Evolutionary conservation across 1,140 invertebrate genomes (phyloP).

Genomic region (Carposina sasakii): DNA sequence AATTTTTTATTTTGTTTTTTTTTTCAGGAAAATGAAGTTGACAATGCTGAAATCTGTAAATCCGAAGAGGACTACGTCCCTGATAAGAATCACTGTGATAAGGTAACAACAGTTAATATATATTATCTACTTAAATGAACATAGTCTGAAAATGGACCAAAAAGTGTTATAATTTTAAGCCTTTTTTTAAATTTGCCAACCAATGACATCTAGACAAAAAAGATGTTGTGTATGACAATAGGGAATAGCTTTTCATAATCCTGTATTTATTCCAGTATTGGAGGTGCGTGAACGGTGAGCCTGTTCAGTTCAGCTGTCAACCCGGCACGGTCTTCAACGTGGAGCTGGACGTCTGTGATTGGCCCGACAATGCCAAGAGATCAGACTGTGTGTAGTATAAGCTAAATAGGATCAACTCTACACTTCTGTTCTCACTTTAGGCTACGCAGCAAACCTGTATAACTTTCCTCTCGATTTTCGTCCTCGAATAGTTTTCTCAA

Average conservation of each 20-base stretch:
- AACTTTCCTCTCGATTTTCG: no score
- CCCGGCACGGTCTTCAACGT: conserved; percentile 83
- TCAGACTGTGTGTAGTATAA: no score
- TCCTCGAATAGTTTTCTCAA: no score
- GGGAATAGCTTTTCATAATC: background rate
- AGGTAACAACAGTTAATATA: conserved; percentile 30
- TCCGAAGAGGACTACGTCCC: conserved; percentile 77
- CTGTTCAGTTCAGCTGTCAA: conserved; percentile 80
- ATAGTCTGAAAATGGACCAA: background rate
- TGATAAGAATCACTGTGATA: conserved; percentile 72
- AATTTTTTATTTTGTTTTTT: no score
- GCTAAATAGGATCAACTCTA: no score
- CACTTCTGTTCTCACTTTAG: no score
- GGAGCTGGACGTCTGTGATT: conserved; percentile 81
- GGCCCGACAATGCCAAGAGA: conserved; percentile 82
- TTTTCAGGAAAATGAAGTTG: conserved; percentile 56
- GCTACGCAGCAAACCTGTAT: background rate
- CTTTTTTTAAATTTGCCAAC: background rate
- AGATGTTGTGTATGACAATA: background rate
- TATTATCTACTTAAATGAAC: background rate
- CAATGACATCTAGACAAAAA: background rate
- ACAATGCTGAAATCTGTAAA: conserved; percentile 71
- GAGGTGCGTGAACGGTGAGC: conserved; percentile 83
- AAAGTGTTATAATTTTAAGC: background rate
- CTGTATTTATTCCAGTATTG: conserved; percentile 84